Evolutionary conservation across 2,113 vertebrate genomes (phyloP).

Genomic region (Thalassarche chlororhynchos): DNA sequence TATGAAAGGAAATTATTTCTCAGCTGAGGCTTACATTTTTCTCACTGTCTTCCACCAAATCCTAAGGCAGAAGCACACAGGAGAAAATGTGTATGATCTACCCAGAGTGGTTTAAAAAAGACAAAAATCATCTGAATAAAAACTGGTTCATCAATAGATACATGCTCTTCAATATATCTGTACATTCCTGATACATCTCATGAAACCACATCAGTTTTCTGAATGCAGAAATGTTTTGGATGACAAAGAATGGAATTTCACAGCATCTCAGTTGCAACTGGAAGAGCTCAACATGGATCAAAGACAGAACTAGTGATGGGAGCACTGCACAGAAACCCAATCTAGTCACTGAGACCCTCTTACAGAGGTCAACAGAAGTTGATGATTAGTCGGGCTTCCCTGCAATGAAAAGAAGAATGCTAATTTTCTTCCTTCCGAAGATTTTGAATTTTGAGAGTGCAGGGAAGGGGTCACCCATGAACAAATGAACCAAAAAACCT

Average conservation of each 20-base stretch:
- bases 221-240: neutral
- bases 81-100: neutral
- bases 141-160: neutral
- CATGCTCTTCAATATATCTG: accelerated
- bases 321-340: neutral
- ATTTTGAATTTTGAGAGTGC: neutral
- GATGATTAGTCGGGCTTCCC: neutral
- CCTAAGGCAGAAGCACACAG: neutral
- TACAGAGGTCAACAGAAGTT: neutral
- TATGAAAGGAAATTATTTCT: conserved; percentile 16
- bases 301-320: neutral
- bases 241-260: neutral
- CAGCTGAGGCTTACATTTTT: neutral
- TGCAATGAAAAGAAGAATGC: neutral
- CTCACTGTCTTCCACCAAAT: neutral
- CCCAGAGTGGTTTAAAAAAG: neutral
- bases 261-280: neutral
- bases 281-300: neutral
- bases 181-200: neutral
- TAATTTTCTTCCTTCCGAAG: neutral
- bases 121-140: neutral
- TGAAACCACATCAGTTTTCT: neutral
- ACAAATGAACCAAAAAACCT: neutral
- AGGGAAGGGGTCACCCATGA: neutral
- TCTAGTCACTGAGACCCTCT: neutral